Conservation (phyloP, 2,888 invertebrate genomes). For the Ellobium chinense region DNA sequence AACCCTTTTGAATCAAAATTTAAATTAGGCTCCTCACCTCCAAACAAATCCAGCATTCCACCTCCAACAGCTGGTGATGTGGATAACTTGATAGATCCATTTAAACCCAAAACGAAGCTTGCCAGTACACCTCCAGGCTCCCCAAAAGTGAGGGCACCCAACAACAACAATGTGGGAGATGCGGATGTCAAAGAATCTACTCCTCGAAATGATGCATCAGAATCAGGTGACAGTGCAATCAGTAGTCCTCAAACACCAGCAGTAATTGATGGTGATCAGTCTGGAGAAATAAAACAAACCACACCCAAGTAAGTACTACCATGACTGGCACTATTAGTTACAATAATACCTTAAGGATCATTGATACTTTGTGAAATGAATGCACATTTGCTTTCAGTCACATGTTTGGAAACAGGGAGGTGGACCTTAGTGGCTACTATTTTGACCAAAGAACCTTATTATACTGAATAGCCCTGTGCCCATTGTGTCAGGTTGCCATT, state of each 20-base stretch:
- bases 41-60: background rate
- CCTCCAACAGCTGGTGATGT: background rate
- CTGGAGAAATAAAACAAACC: background rate
- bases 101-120: constrained; percentile 34
- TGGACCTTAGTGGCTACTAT: too few species aligned
- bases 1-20: constrained; percentile 71
- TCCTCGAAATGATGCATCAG: background rate
- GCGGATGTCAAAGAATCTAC: background rate
- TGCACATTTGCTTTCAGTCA: too few species aligned
- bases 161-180: constrained; percentile 40
- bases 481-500: too few species aligned
- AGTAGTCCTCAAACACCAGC: constrained; percentile 8
- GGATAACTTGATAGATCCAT: constrained; percentile 37
- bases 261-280: constrained; percentile 2
- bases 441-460: too few species aligned
- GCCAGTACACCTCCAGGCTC: constrained; percentile 45
- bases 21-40: constrained; percentile 63
- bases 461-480: too few species aligned
- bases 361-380: too few species aligned
- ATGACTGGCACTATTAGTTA: too few species aligned
- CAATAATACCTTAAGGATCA: too few species aligned
- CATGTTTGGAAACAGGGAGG: too few species aligned
- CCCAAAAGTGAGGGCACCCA: background rate
- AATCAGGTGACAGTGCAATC: background rate
- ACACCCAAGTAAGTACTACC: constrained; percentile 28